Percentiles rank a stretch among this genome's conserved stretches.
Conservation (phyloP, 2,113 vertebrate genomes). For the Tachycineta bicolor region DNA sequence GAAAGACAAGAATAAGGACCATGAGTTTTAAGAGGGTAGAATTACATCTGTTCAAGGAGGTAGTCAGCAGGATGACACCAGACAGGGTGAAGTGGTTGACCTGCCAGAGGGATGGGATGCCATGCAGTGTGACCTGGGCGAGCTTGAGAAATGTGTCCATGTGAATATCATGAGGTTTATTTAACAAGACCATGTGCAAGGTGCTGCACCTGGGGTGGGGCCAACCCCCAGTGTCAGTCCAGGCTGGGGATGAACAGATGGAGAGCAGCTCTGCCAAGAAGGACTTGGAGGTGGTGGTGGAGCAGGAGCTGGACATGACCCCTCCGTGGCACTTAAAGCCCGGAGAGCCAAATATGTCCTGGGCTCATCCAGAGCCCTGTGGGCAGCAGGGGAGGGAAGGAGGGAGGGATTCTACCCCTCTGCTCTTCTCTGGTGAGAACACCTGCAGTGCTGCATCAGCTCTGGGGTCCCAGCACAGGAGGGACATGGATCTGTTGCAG, state of each 20-base stretch:
- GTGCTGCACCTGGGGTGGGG: fast-evolving
- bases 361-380: fast-evolving
- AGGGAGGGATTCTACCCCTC: neutral
- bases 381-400: neutral
- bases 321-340: fast-evolving
- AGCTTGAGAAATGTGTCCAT: neutral
- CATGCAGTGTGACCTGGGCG: too few relatives aligned
- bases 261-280: neutral
- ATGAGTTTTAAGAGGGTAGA: neutral
- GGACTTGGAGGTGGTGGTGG: fast-evolving
- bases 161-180: neutral
- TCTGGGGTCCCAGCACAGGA: neutral
- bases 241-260: neutral
- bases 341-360: neutral
- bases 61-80: neutral
- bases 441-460: neutral
- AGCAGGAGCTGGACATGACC: neutral
- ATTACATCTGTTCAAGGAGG: neutral
- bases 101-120: neutral
- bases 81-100: too few relatives aligned
- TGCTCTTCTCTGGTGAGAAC: neutral
- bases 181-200: neutral
- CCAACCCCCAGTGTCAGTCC: fast-evolving
- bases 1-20: neutral
- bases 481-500: fast-evolving